phyloP scores from a whole-genome alignment of 2,113 vertebrate species.

The Laterallus jamaicensis region DNA sequence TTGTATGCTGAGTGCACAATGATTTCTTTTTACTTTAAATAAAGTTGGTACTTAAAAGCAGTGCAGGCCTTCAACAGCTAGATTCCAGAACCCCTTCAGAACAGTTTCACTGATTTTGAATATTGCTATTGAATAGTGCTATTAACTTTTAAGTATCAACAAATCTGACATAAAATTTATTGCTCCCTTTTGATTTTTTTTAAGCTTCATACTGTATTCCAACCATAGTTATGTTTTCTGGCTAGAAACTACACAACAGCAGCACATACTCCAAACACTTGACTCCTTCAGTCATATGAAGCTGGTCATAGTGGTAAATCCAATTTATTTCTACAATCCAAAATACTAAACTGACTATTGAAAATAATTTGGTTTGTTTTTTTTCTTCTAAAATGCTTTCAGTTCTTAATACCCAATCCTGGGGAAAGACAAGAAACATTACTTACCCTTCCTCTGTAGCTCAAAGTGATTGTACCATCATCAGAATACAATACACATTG shows the following conservation, averaged over 20 bases:
- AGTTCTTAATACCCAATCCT: neutral
- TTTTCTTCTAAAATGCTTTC: neutral
- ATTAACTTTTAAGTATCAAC: neutral
- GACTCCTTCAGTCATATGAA: neutral
- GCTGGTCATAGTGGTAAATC: neutral
- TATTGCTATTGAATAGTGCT: neutral
- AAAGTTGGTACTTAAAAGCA: neutral
- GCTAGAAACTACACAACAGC: neutral
- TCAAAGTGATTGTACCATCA: slow-evolving; percentile 31
- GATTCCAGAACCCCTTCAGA: neutral
- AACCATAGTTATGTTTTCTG: neutral
- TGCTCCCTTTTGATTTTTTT: neutral
- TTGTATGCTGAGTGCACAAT: neutral
- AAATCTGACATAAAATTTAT: neutral
- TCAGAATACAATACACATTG: slow-evolving; percentile 37
- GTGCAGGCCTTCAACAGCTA: neutral
- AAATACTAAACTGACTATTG: neutral
- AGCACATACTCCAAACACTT: neutral
- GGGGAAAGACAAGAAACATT: slow-evolving; percentile 5
- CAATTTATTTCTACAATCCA: neutral
- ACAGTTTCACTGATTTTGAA: neutral
- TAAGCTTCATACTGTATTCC: neutral
- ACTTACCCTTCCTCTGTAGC: slow-evolving; percentile 41
- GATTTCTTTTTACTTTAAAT: neutral
- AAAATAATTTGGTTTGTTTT: neutral